Evolutionary conservation across 2,797 vertebrate species (phyloP).

Genomic region (Trachurus trachurus): DNA sequence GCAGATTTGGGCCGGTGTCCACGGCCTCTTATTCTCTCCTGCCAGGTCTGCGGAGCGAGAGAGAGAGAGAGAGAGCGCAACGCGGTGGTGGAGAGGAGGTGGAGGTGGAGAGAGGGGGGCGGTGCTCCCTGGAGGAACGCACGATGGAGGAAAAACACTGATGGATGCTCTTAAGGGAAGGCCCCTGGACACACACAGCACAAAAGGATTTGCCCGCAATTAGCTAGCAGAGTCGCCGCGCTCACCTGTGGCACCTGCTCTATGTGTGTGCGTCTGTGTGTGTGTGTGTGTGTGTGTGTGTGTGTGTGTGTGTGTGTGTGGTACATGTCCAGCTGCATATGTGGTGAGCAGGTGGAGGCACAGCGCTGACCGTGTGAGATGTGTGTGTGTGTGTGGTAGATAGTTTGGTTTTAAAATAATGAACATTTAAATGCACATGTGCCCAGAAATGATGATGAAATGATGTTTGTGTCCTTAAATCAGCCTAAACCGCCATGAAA

Average conservation of each 20-base stretch:
- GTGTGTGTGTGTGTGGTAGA: conserved; percentile 8
- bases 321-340: conserved; percentile 29
- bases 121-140: conserved; percentile 72
- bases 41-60: conserved; percentile 71
- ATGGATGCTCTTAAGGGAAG: conserved; percentile 85
- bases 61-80: conserved; percentile 65
- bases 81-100: neutral
- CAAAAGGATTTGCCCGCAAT: conserved; percentile 86
- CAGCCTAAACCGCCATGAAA: conserved; percentile 77
- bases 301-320: conserved; percentile 30
- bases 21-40: conserved; percentile 77
- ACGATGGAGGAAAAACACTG: conserved; percentile 81
- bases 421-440: conserved; percentile 50
- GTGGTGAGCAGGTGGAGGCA: conserved; percentile 55
- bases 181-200: conserved; percentile 81
- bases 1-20: conserved; percentile 85
- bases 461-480: conserved; percentile 47
- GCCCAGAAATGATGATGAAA: conserved; percentile 25
- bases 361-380: conserved; percentile 17
- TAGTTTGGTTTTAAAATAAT: conserved; percentile 44
- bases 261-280: conserved; percentile 59
- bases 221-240: conserved; percentile 76
- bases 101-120: conserved; percentile 16
- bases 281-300: conserved; percentile 29
- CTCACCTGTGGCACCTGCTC: conserved; percentile 85